A percentile compares a stretch with the other conserved stretches of the same genome.
Conservation (phyloP, 2,113 vertebrate genomes). For the Telmatochromis brichardi region DNA sequence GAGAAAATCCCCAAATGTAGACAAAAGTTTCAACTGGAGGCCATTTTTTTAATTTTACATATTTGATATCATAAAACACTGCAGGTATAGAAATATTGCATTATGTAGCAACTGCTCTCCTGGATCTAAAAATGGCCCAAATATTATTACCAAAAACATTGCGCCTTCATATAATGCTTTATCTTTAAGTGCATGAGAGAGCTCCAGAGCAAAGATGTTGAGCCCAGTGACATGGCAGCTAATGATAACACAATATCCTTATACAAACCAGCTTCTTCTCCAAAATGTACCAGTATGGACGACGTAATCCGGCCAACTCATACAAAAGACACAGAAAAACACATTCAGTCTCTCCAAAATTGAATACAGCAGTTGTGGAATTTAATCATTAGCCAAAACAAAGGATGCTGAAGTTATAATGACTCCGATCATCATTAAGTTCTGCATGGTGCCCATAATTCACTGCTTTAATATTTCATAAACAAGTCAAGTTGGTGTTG, state of each 20-base stretch:
- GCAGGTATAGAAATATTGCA: neutral
- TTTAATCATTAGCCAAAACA: conserved; percentile 72
- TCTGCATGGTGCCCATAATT: conserved; percentile 64
- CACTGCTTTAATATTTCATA: conserved; percentile 73
- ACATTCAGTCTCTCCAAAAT: conserved; percentile 61
- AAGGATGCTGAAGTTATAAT: conserved; percentile 68
- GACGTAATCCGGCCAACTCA: conserved; percentile 38
- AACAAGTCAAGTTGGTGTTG: conserved; percentile 74
- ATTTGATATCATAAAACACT: neutral
- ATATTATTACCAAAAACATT: conserved; percentile 31
- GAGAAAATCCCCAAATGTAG: neutral
- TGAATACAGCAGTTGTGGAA: conserved; percentile 67
- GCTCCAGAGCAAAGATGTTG: conserved; percentile 25
- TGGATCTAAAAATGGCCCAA: neutral
- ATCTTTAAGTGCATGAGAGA: conserved; percentile 29
- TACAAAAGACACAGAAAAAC: conserved; percentile 55
- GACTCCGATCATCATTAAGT: conserved; percentile 74
- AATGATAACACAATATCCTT: conserved; percentile 62
- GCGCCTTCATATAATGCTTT: conserved; percentile 35
- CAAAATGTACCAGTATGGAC: conserved; percentile 33
- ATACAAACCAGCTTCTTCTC: conserved; percentile 36
- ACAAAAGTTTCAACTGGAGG: neutral
- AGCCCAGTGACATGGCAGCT: conserved; percentile 54
- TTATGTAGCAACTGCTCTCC: neutral
- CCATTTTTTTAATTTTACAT: neutral